Percentiles rank a stretch among this genome's conserved stretches.
Evolutionary conservation across 2,113 vertebrate genomes (phyloP).

Genomic region (Hippoglossus stenolepis): DNA sequence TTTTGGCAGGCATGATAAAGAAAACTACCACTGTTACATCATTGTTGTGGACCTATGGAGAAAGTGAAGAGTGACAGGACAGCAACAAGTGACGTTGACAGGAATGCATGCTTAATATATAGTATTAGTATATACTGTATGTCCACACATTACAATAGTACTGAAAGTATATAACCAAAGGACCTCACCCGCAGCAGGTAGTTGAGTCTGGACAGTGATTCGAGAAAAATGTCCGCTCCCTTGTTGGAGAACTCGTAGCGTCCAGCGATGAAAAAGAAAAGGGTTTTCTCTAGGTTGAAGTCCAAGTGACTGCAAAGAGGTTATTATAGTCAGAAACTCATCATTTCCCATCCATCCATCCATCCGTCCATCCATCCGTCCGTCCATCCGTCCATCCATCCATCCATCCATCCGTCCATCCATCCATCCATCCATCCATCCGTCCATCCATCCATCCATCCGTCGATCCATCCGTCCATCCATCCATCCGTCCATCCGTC

Average conservation of each 20-base stretch:
- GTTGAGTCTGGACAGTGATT: constrained; percentile 94
- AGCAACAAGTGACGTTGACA: background rate
- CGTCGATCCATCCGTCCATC: too few species aligned
- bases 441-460: too few species aligned
- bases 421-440: background rate
- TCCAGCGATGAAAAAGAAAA: constrained; percentile 97
- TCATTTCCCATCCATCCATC: background rate
- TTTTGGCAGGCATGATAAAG: constrained; percentile 98
- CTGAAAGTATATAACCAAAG: background rate
- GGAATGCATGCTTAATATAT: background rate
- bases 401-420: background rate
- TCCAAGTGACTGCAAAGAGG: constrained; percentile 88
- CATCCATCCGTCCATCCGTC: background rate
- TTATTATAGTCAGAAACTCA: background rate
- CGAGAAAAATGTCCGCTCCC: constrained; percentile 96
- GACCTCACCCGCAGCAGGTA: constrained; percentile 91
- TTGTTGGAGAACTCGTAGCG: constrained; percentile 98
- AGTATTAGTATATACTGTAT: background rate
- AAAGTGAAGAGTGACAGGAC: background rate
- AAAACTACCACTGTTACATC: constrained; percentile 94
- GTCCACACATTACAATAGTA: background rate
- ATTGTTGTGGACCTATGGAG: constrained; percentile 88
- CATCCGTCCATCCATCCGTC: too few species aligned
- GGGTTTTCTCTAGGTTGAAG: constrained; percentile 94
- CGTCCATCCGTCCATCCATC: too few species aligned